Evolutionary conservation across 2,888 invertebrate genomes (phyloP).

Genomic region (Mantis religiosa): DNA sequence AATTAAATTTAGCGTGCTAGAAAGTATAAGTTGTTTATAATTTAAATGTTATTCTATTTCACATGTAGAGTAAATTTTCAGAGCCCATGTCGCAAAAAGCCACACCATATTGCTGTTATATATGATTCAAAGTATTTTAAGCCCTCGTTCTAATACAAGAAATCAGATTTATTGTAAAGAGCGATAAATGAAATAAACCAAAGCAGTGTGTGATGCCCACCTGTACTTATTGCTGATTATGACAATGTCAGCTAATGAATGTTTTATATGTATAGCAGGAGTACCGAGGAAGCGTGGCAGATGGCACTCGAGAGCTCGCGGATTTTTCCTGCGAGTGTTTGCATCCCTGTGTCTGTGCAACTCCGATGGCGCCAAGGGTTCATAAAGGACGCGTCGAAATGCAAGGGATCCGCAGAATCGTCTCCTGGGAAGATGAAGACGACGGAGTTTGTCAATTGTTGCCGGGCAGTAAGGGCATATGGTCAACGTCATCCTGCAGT

Average conservation of each 20-base stretch:
- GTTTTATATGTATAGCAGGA: conserved; percentile 1
- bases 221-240: neutral
- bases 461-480: neutral
- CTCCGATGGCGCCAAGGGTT: conserved; percentile 23
- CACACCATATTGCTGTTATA: too few relatives aligned
- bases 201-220: neutral
- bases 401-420: neutral
- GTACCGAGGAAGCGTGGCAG: conserved; percentile 27
- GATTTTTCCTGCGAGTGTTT: conserved; percentile 38
- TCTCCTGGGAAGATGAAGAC: neutral
- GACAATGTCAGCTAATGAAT: neutral
- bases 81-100: too few relatives aligned
- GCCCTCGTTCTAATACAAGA: too few relatives aligned
- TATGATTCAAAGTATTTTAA: too few relatives aligned
- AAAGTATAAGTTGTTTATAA: too few relatives aligned
- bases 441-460: neutral
- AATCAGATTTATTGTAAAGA: too few relatives aligned
- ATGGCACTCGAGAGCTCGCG: conserved; percentile 46
- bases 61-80: too few relatives aligned
- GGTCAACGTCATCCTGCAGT: neutral
- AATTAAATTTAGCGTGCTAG: too few relatives aligned
- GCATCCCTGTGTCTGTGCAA: conserved; percentile 31
- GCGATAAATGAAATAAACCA: too few relatives aligned
- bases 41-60: too few relatives aligned
- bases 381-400: conserved; percentile 4